A percentile compares a stretch with the other conserved stretches of the same genome.
These are phyloP conservation scores for Tetramorium parvispinum DNA, from an alignment of 1,140 invertebrate genomes.

Conservation along the genomic window DNA sequence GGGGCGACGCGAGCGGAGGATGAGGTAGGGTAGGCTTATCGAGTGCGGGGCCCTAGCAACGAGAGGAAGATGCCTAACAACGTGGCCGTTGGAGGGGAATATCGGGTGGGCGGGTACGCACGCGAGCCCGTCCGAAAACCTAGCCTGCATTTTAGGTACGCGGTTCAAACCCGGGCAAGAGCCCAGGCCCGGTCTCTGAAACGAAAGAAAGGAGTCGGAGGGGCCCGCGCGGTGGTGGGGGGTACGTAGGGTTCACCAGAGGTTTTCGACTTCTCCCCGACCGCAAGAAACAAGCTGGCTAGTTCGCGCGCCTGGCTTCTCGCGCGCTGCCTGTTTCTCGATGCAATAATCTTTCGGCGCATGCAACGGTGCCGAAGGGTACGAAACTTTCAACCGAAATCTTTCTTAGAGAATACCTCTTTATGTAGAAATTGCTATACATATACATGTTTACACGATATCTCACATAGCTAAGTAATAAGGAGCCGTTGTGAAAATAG, in stretches of 20 bases:
- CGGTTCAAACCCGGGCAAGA: constrained; percentile 72
- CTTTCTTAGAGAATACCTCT: neutral
- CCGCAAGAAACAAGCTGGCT: constrained; percentile 79
- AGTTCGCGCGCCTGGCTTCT: constrained; percentile 77
- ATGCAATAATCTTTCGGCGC: constrained; percentile 20
- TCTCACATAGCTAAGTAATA: neutral
- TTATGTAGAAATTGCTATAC: neutral
- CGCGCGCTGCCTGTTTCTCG: constrained; percentile 21
- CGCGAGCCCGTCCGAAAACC: constrained; percentile 76
- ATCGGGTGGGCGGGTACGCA: constrained; percentile 69
- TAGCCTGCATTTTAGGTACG: constrained; percentile 84
- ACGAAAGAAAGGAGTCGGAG: constrained; percentile 68
- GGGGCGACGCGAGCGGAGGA: neutral
- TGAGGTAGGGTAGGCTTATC: constrained; percentile 63
- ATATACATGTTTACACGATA: neutral
- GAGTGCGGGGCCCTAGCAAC: constrained; percentile 82
- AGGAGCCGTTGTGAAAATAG: neutral
- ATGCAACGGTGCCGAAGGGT: neutral
- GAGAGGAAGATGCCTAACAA: constrained; percentile 84
- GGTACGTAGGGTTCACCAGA: constrained; percentile 86
- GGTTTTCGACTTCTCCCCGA: constrained; percentile 85
- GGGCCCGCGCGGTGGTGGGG: constrained; percentile 78
- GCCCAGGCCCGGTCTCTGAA: constrained; percentile 63
- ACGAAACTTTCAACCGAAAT: neutral
- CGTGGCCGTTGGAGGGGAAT: constrained; percentile 68